Base-by-base conservation (phyloP, 64 coral and sea anemone species). In the Trachythela sp. region DNA sequence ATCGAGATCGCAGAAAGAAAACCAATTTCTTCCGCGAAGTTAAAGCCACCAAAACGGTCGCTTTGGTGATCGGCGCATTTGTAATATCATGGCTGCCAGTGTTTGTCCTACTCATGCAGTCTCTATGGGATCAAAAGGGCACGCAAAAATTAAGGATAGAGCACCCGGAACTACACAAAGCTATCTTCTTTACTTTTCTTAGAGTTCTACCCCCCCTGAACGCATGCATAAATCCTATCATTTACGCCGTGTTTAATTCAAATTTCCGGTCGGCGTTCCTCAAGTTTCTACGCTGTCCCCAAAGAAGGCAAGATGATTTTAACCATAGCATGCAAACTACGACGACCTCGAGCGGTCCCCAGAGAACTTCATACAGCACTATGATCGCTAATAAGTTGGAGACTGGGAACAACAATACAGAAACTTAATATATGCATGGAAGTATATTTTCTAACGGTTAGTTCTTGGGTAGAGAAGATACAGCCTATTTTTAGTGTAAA, bases 41-140 rank as follows among this genome's bases (percentile, higher is more conserved):
- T 0, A 97, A 97, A 52, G 95, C 95, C 30, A 93, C 95, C 2
- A 97, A 97, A 68, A 94, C 89, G 9, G 40, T 97, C 45, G 93
- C 95, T 14, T 88, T 97, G 39, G 95, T 97, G 24, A 64, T 97
- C 9, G 90, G 95, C 2, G 88, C 89, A 32, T 97, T 97, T 18
- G 86, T 94, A 2, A 60, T 97, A 39, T 97, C 92, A 15, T 97
- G 95, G 95, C 90, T 97, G 13, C 95, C 95, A 1, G 94, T 94
- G 49, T 91, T 90, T 77, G 86, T 92, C 0, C 27, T 94, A 18
- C 40, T 94, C 9, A 32, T 92, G 39, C 86, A 92, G 20, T 88
- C 85, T 26, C 36, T 97, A n/a, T 97, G 95, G 95, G 43, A 88
- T 8, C 10, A 43, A 0, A 14, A 77, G 0, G 3, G 84, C 1